These are phyloP conservation scores for Hippocampus kuda DNA, from an alignment of 2,797 vertebrate species.

Conservation along the genomic window DNA sequence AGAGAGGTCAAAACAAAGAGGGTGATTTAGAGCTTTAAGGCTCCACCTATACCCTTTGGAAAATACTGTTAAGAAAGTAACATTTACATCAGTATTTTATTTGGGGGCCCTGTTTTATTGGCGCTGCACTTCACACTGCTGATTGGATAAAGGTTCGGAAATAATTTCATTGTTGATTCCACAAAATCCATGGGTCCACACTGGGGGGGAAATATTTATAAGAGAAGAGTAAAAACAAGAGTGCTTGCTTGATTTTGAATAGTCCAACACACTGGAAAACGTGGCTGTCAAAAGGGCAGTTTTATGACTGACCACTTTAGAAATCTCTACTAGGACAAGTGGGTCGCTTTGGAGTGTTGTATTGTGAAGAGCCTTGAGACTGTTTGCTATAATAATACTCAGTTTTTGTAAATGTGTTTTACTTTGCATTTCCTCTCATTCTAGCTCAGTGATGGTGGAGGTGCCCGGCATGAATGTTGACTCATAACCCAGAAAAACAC, in stretches of 20 bases:
- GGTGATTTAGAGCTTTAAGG: slow-evolving; percentile 34
- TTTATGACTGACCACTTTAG: slow-evolving; percentile 27
- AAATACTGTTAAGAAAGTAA: not conserved
- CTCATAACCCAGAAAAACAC: slow-evolving; percentile 47
- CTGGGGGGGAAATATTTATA: slow-evolving; percentile 21
- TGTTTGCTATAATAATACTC: not conserved
- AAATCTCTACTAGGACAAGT: slow-evolving; percentile 7
- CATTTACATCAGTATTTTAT: not conserved
- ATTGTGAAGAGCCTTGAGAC: not conserved
- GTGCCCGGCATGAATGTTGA: slow-evolving; percentile 18
- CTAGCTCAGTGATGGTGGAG: slow-evolving; percentile 10
- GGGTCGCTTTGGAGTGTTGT: slow-evolving; percentile 7
- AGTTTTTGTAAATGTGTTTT: slow-evolving; percentile 10
- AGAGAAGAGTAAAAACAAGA: slow-evolving; percentile 9
- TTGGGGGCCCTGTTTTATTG: not conserved
- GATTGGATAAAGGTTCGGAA: not conserved
- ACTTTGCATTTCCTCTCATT: slow-evolving; percentile 3
- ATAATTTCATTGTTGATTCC: not conserved
- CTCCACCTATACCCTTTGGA: not conserved
- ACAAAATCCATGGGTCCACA: not conserved
- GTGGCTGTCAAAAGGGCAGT: slow-evolving; percentile 41
- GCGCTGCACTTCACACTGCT: not conserved
- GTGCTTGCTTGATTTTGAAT: slow-evolving; percentile 27
- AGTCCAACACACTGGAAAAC: slow-evolving; percentile 28
- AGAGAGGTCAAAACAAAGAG: slow-evolving; percentile 37